Percentiles rank a stretch among this genome's conserved stretches.
Evolutionary conservation across 2,113 vertebrate species (phyloP).

Genomic region (Ascaphus truei): DNA sequence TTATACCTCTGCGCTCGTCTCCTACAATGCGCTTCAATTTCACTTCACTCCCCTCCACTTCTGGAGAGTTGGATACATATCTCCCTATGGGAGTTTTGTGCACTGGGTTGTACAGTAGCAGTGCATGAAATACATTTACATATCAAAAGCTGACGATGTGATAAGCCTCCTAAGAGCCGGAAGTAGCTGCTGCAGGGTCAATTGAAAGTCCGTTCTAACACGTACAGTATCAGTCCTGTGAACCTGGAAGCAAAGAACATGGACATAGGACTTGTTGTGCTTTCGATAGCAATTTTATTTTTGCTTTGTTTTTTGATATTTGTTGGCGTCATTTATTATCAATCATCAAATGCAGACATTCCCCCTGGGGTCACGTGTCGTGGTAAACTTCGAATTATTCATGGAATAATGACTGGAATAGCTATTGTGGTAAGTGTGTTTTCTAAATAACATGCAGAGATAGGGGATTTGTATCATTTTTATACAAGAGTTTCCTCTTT

Average conservation of each 20-base stretch:
- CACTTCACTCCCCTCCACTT: too few relatives aligned
- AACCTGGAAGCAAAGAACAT: conserved; percentile 42
- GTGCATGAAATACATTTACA: too few relatives aligned
- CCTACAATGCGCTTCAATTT: too few relatives aligned
- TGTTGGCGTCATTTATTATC: conserved; percentile 66
- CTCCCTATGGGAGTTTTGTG: too few relatives aligned
- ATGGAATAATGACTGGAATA: conserved; percentile 54
- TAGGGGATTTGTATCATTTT: too few relatives aligned
- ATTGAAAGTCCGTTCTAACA: conserved; percentile 8
- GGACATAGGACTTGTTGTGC: conserved; percentile 56
- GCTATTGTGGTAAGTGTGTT: conserved; percentile 72
- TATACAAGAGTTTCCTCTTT: too few relatives aligned
- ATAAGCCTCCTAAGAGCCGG: too few relatives aligned
- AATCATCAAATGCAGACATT: conserved; percentile 69
- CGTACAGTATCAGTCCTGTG: neutral
- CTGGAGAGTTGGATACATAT: too few relatives aligned
- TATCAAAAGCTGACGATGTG: too few relatives aligned
- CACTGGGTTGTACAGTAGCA: too few relatives aligned
- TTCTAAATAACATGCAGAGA: too few relatives aligned
- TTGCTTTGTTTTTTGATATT: conserved; percentile 64
- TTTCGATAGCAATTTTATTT: conserved; percentile 57
- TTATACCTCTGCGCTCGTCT: too few relatives aligned
- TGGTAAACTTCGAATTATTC: conserved; percentile 60
- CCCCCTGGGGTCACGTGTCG: conserved; percentile 62
- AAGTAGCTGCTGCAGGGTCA: neutral